Conservation (phyloP, 2,797 vertebrate species). For the Podarcis lilfordi region DNA sequence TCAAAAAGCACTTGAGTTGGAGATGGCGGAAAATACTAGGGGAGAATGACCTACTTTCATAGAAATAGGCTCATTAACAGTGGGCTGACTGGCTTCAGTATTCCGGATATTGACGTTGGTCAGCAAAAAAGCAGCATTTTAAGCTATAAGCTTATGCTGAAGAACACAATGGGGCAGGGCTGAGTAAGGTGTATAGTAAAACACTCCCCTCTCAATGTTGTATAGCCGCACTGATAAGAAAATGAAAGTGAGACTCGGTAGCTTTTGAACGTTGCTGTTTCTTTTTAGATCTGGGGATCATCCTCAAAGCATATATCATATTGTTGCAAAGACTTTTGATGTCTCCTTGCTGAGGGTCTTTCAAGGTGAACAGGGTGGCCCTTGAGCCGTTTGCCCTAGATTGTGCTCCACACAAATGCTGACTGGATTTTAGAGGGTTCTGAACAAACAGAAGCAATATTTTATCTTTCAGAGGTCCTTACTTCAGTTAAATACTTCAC, state of each 20-base stretch:
- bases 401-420: not conserved
- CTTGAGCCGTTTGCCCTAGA: not conserved
- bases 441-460: not conserved
- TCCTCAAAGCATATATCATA: not conserved
- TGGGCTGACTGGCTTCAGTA: constrained; percentile 38
- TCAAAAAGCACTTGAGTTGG: constrained; percentile 4
- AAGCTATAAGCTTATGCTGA: constrained; percentile 18
- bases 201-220: not conserved
- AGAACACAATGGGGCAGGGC: not conserved
- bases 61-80: constrained; percentile 46
- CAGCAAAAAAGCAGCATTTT: constrained; percentile 36
- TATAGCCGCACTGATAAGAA: constrained; percentile 12
- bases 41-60: constrained; percentile 59
- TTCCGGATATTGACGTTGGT: constrained; percentile 51
- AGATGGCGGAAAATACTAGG: not conserved
- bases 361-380: not conserved
- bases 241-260: constrained; percentile 7
- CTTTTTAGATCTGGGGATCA: not conserved
- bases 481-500: not conserved
- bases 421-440: not conserved
- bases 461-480: not conserved
- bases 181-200: constrained; percentile 37
- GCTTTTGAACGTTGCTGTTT: constrained; percentile 16
- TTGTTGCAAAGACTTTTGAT: constrained; percentile 13
- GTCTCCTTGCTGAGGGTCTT: not conserved